phyloP scores from a whole-genome alignment of 2,113 vertebrate genomes.

The Tenrec ecaudatus region DNA sequence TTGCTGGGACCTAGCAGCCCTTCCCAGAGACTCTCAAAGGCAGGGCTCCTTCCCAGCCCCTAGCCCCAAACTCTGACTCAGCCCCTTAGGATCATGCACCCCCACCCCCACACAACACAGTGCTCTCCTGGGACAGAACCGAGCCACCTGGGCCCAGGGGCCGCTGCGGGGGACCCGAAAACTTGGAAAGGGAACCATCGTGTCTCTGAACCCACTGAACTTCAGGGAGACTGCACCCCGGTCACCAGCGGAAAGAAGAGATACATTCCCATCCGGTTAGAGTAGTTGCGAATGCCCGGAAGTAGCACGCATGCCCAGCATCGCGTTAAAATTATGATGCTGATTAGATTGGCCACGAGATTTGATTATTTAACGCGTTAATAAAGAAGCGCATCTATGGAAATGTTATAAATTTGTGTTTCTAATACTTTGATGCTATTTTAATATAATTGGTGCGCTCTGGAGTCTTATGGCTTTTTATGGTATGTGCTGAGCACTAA shows the following conservation, averaged over 20 bases:
- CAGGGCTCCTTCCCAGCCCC: background rate
- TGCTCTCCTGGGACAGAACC: background rate
- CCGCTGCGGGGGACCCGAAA: background rate
- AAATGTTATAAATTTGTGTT: conserved; percentile 48
- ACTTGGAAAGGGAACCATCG: background rate
- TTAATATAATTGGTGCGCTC: conserved; percentile 58
- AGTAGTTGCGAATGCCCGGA: background rate
- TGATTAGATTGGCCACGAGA: background rate
- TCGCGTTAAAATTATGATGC: background rate
- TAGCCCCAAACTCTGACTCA: fast-evolving
- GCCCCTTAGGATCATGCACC: background rate
- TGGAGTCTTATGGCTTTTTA: conserved; percentile 50
- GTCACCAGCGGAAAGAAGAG: background rate
- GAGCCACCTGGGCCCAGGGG: fast-evolving
- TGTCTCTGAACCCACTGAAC: background rate
- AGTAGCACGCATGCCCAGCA: background rate
- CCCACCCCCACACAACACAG: too few species aligned
- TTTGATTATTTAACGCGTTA: conserved; percentile 70
- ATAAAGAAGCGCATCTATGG: conserved; percentile 51
- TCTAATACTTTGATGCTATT: conserved; percentile 74
- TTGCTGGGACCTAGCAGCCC: background rate
- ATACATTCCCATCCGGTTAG: background rate
- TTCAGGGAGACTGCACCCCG: background rate
- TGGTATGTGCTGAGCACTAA: conserved; percentile 4
- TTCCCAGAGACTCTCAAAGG: background rate